Evolutionary conservation across 1,140 invertebrate genomes (phyloP).

Genomic region (Pemphigus obesinymphae): DNA sequence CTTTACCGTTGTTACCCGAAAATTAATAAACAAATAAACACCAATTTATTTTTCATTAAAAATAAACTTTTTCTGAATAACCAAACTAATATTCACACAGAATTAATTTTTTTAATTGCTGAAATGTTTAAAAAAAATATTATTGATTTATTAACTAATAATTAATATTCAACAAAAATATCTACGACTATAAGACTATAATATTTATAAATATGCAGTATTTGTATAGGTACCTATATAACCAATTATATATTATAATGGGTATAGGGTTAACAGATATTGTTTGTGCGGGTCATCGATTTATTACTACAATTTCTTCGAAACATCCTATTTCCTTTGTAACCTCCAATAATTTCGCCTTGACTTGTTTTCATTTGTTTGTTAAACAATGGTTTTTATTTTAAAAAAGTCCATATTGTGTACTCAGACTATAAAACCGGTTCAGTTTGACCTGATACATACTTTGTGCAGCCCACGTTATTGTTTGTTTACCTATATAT

Average conservation of each 20-base stretch:
- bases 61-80: too few relatives aligned
- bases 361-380: neutral
- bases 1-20: neutral
- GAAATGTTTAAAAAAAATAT: too few relatives aligned
- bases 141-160: too few relatives aligned
- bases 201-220: too few relatives aligned
- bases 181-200: too few relatives aligned
- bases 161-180: too few relatives aligned
- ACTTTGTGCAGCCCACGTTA: neutral
- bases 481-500: neutral
- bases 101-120: too few relatives aligned
- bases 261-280: neutral
- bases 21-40: neutral
- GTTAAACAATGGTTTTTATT: constrained; percentile 8
- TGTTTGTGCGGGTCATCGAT: neutral
- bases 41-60: neutral
- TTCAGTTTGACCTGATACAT: neutral
- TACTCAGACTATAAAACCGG: neutral
- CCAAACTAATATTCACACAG: too few relatives aligned
- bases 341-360: neutral
- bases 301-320: neutral
- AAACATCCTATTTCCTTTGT: neutral
- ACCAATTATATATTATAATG: too few relatives aligned
- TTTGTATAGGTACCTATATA: too few relatives aligned
- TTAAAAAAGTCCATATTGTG: neutral